Conservation (phyloP, 1,140 invertebrate genomes). For the Eriocheir sinensis region DNA sequence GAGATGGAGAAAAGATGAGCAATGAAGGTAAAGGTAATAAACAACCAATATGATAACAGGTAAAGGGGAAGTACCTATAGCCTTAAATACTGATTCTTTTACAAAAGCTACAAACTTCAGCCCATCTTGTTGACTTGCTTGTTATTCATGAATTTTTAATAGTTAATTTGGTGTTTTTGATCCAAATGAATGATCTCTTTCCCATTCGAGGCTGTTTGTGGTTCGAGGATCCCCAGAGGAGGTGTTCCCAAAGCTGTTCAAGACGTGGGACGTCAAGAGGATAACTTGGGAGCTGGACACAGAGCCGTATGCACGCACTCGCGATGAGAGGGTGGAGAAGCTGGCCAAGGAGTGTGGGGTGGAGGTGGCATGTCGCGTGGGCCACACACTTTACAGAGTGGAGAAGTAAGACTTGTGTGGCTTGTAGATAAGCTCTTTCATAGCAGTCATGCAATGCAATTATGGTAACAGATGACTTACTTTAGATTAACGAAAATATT, state of each 20-base stretch:
- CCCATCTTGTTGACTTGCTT: no score
- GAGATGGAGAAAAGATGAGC: background rate
- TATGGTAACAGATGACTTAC: background rate
- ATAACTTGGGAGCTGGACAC: slow-evolving; percentile 88
- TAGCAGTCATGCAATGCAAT: background rate
- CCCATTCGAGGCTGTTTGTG: slow-evolving; percentile 86
- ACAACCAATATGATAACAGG: background rate
- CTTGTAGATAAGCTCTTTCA: no score
- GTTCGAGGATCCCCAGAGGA: slow-evolving; percentile 86
- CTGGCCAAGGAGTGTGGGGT: slow-evolving; percentile 85
- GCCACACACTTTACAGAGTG: slow-evolving; percentile 88
- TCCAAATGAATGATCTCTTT: no score
- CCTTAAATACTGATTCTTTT: no score
- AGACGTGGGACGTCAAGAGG: slow-evolving; percentile 87
- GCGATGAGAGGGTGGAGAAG: slow-evolving; percentile 86
- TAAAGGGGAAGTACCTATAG: background rate
- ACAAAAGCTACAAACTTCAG: no score
- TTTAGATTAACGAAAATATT: background rate
- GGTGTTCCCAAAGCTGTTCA: slow-evolving; percentile 86
- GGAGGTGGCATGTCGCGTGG: slow-evolving; percentile 85
- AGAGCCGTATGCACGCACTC: slow-evolving; percentile 86
- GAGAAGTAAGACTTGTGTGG: slow-evolving; percentile 81
- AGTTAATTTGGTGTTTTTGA: no score
- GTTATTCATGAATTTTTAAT: no score
- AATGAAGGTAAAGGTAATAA: background rate